Conservation (phyloP, 2,113 vertebrate genomes). For the Microcebus lehilahytsara region DNA sequence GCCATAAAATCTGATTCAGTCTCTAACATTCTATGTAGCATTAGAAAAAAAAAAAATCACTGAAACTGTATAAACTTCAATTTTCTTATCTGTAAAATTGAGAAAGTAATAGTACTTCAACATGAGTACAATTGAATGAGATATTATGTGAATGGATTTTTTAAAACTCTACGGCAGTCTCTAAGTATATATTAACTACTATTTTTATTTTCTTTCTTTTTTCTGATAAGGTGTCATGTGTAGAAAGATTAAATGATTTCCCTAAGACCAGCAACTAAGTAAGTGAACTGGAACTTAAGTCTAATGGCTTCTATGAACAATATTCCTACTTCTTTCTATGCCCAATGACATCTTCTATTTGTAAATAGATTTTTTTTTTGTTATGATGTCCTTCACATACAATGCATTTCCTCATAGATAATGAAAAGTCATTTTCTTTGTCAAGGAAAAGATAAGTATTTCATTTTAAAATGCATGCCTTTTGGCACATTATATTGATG, state of each 20-base stretch:
- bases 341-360: neutral
- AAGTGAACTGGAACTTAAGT: neutral
- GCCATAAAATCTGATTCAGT: neutral
- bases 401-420: neutral
- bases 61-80: neutral
- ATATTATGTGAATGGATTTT: neutral
- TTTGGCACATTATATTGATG: conserved; percentile 40
- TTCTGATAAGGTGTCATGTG: neutral
- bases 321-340: neutral
- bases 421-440: conserved; percentile 34
- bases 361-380: neutral
- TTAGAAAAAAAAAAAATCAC: neutral
- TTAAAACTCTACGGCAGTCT: neutral
- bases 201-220: neutral
- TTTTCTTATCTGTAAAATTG: neutral
- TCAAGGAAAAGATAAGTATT: conserved; percentile 24
- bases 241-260: neutral
- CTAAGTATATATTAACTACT: neutral
- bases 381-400: neutral
- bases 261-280: neutral
- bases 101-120: neutral
- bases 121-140: neutral
- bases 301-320: neutral
- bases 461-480: conserved; percentile 9
- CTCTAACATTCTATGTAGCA: neutral